Base-by-base conservation (phyloP, 2,797 vertebrate genomes). In the Poeciliopsis turneri region DNA sequence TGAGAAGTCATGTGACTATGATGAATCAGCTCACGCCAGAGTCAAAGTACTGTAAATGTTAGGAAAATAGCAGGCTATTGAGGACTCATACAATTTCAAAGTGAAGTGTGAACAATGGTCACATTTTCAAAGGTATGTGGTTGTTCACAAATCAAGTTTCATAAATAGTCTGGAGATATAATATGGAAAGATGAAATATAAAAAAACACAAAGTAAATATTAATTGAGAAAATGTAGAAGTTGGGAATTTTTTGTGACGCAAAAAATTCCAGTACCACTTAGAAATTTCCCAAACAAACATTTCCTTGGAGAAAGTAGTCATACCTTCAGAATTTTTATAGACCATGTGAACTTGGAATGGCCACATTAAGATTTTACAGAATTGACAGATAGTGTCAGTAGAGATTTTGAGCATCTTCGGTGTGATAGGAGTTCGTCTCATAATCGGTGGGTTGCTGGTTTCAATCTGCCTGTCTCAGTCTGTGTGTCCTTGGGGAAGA, bases 11-110 rank as follows among this genome's bases (percentile, higher is more conserved):
- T 90, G 87, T 86, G 94, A 88, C 86, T 92, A 91, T 93, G 93
- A 93, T 95, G 92, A 94, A 92, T 95, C 93, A 93, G 93, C 90
- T 91, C 87, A 89, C 92, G 92, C 85, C 85, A 83, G 87, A 90
- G 90, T 92, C 83, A 84, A 93, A 94, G 82, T 90, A 93, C 87
- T 87, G 89, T 94, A 92, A 93, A 93, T 87, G 91, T 93, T 89
- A 92, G 83, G 87, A 91, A 92, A 93, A 92, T 91, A 90, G 90
- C 87, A 46, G 76, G 71, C 80, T 89, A 86, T 80, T 82, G 82
- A 85, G 86, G 75, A 79, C 70, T 82, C 83, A 89, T 80, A 80
- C 88, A 81, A 88, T 92, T 92, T 92, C 92, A 94, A 92, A 92
- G 92, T 84, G 89, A 91, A 91, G 93, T 84, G 92, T 94, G 89